phyloP scores from a whole-genome alignment of 2,113 vertebrate genomes.

The Lanius collurio region DNA sequence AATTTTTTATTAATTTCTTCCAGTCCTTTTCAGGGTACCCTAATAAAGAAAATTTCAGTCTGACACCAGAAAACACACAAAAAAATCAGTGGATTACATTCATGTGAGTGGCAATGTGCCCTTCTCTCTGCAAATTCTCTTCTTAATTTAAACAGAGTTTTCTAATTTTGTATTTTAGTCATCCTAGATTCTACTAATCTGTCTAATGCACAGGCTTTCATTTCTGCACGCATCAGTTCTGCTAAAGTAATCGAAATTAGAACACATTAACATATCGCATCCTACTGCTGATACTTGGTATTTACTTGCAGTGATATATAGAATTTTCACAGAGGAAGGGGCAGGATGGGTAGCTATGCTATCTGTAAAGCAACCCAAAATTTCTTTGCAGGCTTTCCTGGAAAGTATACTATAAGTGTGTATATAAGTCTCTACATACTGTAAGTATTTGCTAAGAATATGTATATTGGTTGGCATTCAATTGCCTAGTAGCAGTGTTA shows the following conservation, averaged over 20 bases:
- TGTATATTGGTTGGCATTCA: background rate
- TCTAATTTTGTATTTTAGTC: conserved; percentile 40
- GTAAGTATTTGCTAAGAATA: background rate
- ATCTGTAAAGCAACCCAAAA: background rate
- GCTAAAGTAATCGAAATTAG: conserved; percentile 68
- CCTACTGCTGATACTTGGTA: conserved; percentile 36
- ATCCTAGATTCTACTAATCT: conserved; percentile 49
- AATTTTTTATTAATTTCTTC: background rate
- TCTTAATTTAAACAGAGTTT: conserved; percentile 32
- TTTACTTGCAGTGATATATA: background rate
- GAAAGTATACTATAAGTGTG: background rate
- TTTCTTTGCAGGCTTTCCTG: background rate
- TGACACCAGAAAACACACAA: background rate
- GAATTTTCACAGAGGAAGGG: background rate
- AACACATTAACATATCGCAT: conserved; percentile 45
- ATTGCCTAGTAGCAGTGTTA: background rate
- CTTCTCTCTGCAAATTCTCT: background rate
- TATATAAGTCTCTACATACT: too few relatives aligned
- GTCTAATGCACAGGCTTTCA: conserved; percentile 53
- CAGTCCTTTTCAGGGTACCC: background rate
- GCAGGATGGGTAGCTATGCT: background rate
- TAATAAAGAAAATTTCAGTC: background rate
- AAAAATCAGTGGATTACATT: background rate
- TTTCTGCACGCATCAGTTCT: conserved; percentile 64
- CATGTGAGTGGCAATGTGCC: background rate